Percentiles rank a stretch among this genome's conserved stretches.
Evolutionary conservation across 2,113 vertebrate species (phyloP).

Genomic region (Ancistrus triradiatus): DNA sequence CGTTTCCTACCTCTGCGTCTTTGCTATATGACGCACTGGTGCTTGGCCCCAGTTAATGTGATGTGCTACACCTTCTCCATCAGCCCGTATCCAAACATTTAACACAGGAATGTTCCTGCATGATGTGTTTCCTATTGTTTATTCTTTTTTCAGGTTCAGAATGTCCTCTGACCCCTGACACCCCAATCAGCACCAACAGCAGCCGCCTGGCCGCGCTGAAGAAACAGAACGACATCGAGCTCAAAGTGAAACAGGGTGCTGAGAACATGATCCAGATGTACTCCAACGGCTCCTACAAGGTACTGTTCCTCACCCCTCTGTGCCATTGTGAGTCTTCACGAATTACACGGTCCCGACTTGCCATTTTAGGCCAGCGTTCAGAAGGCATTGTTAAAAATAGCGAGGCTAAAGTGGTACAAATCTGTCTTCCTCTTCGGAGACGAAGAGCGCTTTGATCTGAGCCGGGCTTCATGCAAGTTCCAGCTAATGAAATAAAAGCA

Average conservation of each 20-base stretch:
- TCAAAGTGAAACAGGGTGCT: conserved; percentile 88
- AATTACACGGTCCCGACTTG: too few species aligned
- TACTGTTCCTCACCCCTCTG: too few species aligned
- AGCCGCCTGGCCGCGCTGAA: conserved; percentile 79
- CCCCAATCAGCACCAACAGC: conserved; percentile 78
- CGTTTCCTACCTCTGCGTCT: too few species aligned
- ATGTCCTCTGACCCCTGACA: conserved; percentile 82
- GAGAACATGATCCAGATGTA: conserved; percentile 94
- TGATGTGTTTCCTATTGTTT: not conserved
- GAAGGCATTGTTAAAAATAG: conserved; percentile 10
- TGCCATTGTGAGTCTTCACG: too few species aligned
- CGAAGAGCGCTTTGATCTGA: conserved; percentile 26
- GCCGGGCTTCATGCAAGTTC: not conserved
- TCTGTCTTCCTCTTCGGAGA: conserved; percentile 8
- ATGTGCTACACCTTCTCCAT: too few species aligned
- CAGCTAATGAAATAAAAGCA: conserved; percentile 29
- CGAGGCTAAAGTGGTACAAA: not conserved
- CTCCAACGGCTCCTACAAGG: conserved; percentile 88
- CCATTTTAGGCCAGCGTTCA: not conserved
- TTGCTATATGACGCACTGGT: too few species aligned
- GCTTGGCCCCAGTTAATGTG: too few species aligned
- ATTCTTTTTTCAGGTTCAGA: conserved; percentile 59
- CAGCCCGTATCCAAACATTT: too few species aligned
- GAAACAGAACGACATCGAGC: conserved; percentile 86
- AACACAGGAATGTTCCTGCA: too few species aligned